A percentile compares a stretch with the other conserved stretches of the same genome.
Conservation (phyloP, 2,113 vertebrate species). For the Balaeniceps rex region DNA sequence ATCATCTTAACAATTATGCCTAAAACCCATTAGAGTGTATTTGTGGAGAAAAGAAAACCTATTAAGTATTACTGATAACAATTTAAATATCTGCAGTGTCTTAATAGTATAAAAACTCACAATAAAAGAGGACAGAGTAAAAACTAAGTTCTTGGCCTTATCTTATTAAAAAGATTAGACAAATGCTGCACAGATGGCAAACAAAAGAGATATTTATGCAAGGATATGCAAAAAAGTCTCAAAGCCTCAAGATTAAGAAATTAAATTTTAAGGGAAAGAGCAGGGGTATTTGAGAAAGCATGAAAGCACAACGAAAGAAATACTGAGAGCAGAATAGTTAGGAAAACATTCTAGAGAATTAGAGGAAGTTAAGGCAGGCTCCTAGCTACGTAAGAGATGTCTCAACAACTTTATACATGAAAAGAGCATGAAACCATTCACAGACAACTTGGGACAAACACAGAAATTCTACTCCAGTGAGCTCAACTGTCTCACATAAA, state of each 20-base stretch:
- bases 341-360: neutral
- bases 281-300: neutral
- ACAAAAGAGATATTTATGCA: neutral
- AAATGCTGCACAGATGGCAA: neutral
- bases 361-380: neutral
- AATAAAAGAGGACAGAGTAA: neutral
- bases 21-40: neutral
- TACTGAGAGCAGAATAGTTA: neutral
- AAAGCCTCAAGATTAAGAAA: conserved; percentile 4
- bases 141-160: neutral
- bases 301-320: neutral
- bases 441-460: neutral
- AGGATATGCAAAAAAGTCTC: neutral
- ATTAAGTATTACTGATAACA: neutral
- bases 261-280: neutral
- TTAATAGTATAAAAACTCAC: neutral
- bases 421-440: neutral
- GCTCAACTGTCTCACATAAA: neutral
- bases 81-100: neutral
- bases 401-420: neutral
- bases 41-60: neutral
- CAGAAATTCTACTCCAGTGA: neutral
- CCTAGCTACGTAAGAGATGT: neutral
- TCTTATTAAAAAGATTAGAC: conserved; percentile 17
- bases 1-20: neutral